Base-by-base conservation (phyloP, 2,113 vertebrate species). In the Progne subis region DNA sequence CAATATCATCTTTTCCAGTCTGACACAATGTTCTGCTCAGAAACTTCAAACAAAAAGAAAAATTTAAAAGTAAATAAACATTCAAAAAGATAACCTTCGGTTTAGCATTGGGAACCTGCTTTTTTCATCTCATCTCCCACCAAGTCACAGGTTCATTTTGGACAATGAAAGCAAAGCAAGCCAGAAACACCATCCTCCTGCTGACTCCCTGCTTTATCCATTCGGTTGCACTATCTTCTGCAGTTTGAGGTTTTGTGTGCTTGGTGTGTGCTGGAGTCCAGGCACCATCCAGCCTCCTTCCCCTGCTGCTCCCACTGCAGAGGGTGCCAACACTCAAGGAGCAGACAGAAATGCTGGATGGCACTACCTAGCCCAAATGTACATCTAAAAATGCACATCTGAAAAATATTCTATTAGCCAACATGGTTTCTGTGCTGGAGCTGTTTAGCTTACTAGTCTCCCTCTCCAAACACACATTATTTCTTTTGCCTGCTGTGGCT, bases 221-320 rank as follows among this genome's bases (percentile, higher is more conserved):
- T 31, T 69, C 24, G 26, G 29, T 43, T 85, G 25, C 41, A 60
- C 0, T 3, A 21, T 28, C 32, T 74, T 37, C 32, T 94, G 44
- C 6, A 12, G 21, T 12, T 7, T 6, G 24, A 64, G 34, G 17
- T 64, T 67, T 50, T 59, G 55, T 10, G 29, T 39, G 37, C 11
- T 21, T 65, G 34, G 16, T 34, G 57, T 4, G 4, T 17, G 20
- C 4, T 16, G 28, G 37, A 47, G 14, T 12, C 17, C 52, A 65
- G 50, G 57, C 63, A 52, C 29, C 52, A 39, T 14, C 57, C 71
- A 25, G 29, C 11, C 21, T 69, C 76, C 70, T 46, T 32, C 13
- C 18, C 28, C 26, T 0, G 0, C 24, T 5, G 15, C 8, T 75
- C 43, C 50, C 24, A 8, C 24, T 34, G 70, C 70, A 85, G 0